Evolutionary conservation across 2,113 vertebrate genomes (phyloP).

Genomic region (Hemiprocne comata): DNA sequence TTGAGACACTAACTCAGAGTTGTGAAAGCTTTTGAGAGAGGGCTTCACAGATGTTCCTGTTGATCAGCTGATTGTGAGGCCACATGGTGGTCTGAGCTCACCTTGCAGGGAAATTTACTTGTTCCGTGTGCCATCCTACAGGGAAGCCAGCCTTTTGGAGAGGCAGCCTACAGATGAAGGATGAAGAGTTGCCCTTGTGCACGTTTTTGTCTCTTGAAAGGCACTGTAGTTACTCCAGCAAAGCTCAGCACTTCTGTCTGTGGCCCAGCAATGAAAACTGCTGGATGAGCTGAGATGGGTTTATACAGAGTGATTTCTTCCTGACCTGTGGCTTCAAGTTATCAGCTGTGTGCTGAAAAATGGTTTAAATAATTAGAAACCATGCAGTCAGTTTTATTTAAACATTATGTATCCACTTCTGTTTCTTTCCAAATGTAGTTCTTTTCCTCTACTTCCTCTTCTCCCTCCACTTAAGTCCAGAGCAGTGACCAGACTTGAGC

Average conservation of each 20-base stretch:
- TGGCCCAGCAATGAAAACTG: background rate
- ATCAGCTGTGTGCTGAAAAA: background rate
- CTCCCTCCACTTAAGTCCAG: background rate
- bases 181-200: background rate
- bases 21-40: background rate
- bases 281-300: background rate
- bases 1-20: background rate
- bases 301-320: background rate
- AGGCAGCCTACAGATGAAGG: background rate
- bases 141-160: background rate
- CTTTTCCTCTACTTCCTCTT: background rate
- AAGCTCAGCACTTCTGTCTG: background rate
- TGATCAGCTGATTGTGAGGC: background rate
- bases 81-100: background rate
- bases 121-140: background rate
- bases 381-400: background rate
- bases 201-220: background rate
- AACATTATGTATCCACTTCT: background rate
- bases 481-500: background rate
- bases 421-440: background rate
- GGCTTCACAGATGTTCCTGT: background rate
- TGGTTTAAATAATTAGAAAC: background rate
- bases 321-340: background rate
- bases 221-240: background rate
- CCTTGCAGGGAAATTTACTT: fast-evolving